phyloP scores from a whole-genome alignment of 2,797 vertebrate species.

The Sebastes trivittatus region DNA sequence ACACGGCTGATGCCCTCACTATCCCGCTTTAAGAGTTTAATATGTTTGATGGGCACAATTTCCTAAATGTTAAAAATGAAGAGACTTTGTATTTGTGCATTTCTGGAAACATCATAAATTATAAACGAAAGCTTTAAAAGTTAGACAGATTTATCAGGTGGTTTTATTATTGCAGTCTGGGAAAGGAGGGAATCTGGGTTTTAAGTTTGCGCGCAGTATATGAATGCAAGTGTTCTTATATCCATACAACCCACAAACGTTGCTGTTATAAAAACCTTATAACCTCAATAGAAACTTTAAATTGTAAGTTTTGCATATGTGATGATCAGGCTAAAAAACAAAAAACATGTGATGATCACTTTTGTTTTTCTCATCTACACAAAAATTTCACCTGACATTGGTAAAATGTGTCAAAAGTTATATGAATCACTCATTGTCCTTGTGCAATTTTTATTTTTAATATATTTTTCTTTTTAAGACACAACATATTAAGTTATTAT shows the following conservation, averaged over 20 bases:
- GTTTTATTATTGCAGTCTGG: background rate
- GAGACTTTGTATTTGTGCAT: background rate
- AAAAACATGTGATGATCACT: background rate
- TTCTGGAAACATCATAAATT: background rate
- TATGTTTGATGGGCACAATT: background rate
- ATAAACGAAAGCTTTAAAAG: background rate
- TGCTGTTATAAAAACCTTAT: background rate
- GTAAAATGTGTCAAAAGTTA: background rate
- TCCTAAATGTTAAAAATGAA: background rate
- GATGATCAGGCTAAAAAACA: background rate
- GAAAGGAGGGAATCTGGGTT: background rate
- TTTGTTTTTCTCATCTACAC: background rate
- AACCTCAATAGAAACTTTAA: background rate
- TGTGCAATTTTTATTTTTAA: background rate
- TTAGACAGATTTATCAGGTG: background rate
- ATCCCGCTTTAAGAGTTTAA: background rate
- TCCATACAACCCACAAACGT: background rate
- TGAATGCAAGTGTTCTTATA: background rate
- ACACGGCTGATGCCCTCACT: background rate
- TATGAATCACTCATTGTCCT: background rate
- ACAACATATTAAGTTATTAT: background rate
- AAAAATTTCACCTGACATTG: background rate
- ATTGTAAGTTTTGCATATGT: background rate
- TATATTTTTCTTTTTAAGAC: background rate
- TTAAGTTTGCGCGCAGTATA: background rate